Conservation (phyloP, 2,888 invertebrate genomes). For the Euclidia mi region DNA sequence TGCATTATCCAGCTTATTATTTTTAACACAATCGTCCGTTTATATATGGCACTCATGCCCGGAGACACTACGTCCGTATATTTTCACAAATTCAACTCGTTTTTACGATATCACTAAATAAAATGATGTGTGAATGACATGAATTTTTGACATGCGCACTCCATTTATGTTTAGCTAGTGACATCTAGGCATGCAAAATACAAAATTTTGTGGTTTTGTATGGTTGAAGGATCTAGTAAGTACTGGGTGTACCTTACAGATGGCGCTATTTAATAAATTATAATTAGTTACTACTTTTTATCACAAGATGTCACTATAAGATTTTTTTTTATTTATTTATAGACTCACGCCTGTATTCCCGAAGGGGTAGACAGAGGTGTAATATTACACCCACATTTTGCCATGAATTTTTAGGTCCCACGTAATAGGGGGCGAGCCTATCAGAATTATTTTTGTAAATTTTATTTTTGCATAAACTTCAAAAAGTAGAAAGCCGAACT, state of each 20-base stretch:
- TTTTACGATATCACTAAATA: conserved; percentile 83
- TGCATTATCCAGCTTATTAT: conserved; percentile 60
- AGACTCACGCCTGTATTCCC: too few relatives aligned
- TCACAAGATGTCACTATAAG: conserved; percentile 57
- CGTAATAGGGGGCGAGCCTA: too few relatives aligned
- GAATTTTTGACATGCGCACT: conserved; percentile 88
- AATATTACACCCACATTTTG: too few relatives aligned
- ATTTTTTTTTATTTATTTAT: too few relatives aligned
- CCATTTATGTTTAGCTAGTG: conserved; percentile 61
- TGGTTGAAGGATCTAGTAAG: background rate
- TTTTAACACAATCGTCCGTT: conserved; percentile 69
- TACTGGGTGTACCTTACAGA: conserved; percentile 39
- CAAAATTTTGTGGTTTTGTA: background rate
- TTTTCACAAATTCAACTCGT: conserved; percentile 80
- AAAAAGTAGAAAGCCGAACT: too few relatives aligned
- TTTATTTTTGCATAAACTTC: too few relatives aligned
- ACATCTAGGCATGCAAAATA: conserved; percentile 58
- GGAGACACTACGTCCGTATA: conserved; percentile 71
- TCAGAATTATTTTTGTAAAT: too few relatives aligned
- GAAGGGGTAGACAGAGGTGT: too few relatives aligned
- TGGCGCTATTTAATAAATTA: background rate
- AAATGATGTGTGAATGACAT: conserved; percentile 84
- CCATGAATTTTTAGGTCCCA: too few relatives aligned
- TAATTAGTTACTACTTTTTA: background rate
- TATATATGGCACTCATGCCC: conserved; percentile 71